These are phyloP conservation scores for Hydropsyche tenuis DNA, from an alignment of 1,140 invertebrate species.

Conservation along the genomic window DNA sequence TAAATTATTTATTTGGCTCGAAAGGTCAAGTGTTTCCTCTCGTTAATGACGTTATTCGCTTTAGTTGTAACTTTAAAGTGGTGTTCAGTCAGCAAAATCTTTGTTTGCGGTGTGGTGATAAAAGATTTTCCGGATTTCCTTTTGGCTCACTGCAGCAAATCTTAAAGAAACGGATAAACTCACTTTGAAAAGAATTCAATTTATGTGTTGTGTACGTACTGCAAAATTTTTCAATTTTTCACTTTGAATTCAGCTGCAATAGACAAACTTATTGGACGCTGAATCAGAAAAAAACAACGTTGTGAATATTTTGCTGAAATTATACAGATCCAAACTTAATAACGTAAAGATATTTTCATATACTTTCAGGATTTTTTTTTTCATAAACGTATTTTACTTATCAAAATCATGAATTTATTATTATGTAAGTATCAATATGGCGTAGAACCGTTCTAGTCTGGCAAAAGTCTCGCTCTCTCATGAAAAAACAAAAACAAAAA, in stretches of 20 bases:
- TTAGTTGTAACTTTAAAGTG: too few relatives aligned
- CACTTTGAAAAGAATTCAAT: slow-evolving; percentile 19
- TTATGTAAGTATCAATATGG: too few relatives aligned
- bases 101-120: slow-evolving; percentile 2
- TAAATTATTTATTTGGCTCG: too few relatives aligned
- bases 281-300: background rate
- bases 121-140: slow-evolving; percentile 24
- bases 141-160: slow-evolving; percentile 10
- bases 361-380: too few relatives aligned
- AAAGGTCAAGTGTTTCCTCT: too few relatives aligned
- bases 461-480: background rate
- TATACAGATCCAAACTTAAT: too few relatives aligned
- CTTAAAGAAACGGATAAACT: slow-evolving; percentile 17
- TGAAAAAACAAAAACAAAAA: background rate
- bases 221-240: slow-evolving; percentile 18
- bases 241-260: background rate
- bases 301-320: too few relatives aligned
- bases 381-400: too few relatives aligned
- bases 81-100: background rate
- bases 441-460: too few relatives aligned
- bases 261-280: background rate
- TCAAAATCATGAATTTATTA: too few relatives aligned
- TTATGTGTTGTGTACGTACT: background rate
- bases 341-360: too few relatives aligned
- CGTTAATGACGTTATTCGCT: too few relatives aligned